phyloP scores from a whole-genome alignment of 2,113 vertebrate genomes.

The Erythrocercus mccallii region DNA sequence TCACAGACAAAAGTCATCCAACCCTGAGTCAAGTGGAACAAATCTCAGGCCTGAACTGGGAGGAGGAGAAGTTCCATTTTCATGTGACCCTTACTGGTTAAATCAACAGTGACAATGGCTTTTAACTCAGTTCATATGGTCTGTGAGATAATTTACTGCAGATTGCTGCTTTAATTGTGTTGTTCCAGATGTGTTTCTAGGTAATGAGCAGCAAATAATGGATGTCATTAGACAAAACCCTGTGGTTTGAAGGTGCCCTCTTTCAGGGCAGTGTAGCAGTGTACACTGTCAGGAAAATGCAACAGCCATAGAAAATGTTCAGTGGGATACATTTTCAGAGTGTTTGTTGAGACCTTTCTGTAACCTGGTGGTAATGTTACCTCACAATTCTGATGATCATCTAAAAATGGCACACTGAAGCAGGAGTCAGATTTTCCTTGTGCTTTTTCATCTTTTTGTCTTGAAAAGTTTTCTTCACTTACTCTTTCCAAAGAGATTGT shows the following conservation, averaged over 20 bases:
- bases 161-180: background rate
- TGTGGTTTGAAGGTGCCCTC: background rate
- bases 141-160: background rate
- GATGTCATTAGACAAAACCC: background rate
- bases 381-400: background rate
- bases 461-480: background rate
- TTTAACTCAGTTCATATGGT: background rate
- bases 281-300: background rate
- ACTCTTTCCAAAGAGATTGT: background rate
- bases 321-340: background rate
- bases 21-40: background rate
- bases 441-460: background rate
- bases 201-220: conserved; percentile 8
- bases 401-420: background rate
- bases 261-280: background rate
- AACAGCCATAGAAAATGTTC: background rate
- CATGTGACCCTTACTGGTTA: background rate
- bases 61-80: background rate
- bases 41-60: background rate
- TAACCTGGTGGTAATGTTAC: background rate
- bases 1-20: background rate
- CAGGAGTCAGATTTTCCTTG: background rate
- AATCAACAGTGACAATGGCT: background rate
- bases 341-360: background rate
- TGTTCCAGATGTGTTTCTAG: conserved; percentile 15